Percentiles rank a stretch among this genome's conserved stretches.
Conservation (phyloP, 2,888 invertebrate genomes). For the Hydroisotoma schaefferi region DNA sequence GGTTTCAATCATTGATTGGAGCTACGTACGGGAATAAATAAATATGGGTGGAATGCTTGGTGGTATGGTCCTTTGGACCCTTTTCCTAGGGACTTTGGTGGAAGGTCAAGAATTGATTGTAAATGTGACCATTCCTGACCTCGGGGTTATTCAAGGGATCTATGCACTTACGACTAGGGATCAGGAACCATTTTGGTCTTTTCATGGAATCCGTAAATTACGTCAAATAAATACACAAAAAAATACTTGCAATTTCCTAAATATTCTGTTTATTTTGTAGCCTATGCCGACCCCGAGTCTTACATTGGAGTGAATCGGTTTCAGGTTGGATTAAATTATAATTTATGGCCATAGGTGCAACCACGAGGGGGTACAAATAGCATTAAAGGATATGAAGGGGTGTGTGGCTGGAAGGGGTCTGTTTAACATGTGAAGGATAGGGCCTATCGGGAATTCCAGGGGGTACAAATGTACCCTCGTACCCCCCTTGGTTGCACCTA, state of each 20-base stretch:
- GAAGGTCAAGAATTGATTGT: not conserved
- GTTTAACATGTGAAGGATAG: no score
- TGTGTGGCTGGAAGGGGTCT: no score
- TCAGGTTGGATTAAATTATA: slow-evolving; percentile 20
- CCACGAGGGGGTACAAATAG: no score
- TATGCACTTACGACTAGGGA: slow-evolving; percentile 16
- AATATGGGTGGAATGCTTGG: not conserved
- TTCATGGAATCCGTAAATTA: slow-evolving; percentile 14
- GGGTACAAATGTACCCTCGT: no score
- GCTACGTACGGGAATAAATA: no score
- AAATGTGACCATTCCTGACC: slow-evolving; percentile 12
- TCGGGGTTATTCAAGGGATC: slow-evolving; percentile 25
- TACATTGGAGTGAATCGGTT: slow-evolving; percentile 22
- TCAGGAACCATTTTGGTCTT: slow-evolving; percentile 4
- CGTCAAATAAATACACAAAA: no score
- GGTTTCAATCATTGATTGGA: no score
- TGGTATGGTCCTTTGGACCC: not conserved
- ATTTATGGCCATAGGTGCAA: no score
- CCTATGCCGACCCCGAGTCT: slow-evolving; percentile 19
- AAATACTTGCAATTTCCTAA: not conserved
- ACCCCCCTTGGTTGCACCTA: no score
- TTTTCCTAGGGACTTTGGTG: not conserved
- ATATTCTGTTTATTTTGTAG: not conserved
- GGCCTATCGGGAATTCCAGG: no score
- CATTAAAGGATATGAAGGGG: no score